Base-by-base conservation (phyloP, 2,113 vertebrate genomes). In the Rhea pennata region DNA sequence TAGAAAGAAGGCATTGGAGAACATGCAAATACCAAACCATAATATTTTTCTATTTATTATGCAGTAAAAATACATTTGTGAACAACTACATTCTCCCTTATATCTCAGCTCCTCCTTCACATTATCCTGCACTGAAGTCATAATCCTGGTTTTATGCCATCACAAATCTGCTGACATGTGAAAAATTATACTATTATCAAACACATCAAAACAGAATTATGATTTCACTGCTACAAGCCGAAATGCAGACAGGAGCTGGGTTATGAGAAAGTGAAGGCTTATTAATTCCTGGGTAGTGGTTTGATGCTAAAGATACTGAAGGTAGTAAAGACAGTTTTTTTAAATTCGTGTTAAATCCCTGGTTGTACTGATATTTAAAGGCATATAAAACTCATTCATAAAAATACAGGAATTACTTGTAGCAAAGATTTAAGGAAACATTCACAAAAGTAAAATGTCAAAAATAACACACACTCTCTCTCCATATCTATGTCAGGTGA, bases 101-200 rank as follows among this genome's bases (percentile, higher is more conserved):
- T 54, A 96, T 50, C 66, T 94, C 65, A 86, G 78, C 59, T 93
- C 84, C 77, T 96, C 81, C 87, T 96, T 89, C 88, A 85, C 62
- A 81, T 95, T 95, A 74, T 82, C 40, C 71, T 94, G 86, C 17
- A 84, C 1, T 92, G 93, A 94, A 96, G 91, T 91, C 84, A 95
- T 97, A 96, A 97, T 96, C 82, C 91, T 86, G 58, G 51, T 27
- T 97, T 97, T 95, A 96, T 95, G 90, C 54, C 48, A 83, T 62
- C 92, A 94, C 97, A 97, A 97, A 97, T 97, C 91, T 88, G 90
- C 59, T 95, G 94, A 95, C 92, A 96, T 87, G 65, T 96, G 95
- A 97, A 96, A 96, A 95, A 97, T 93, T 95, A 77, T 94, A 88
- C 92, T 88, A 93, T 93, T 94, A 94, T 88, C 94, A 89, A 96